Evolutionary conservation across 2,888 invertebrate genomes (phyloP).

Genomic region (Drosophila setosimentum): DNA sequence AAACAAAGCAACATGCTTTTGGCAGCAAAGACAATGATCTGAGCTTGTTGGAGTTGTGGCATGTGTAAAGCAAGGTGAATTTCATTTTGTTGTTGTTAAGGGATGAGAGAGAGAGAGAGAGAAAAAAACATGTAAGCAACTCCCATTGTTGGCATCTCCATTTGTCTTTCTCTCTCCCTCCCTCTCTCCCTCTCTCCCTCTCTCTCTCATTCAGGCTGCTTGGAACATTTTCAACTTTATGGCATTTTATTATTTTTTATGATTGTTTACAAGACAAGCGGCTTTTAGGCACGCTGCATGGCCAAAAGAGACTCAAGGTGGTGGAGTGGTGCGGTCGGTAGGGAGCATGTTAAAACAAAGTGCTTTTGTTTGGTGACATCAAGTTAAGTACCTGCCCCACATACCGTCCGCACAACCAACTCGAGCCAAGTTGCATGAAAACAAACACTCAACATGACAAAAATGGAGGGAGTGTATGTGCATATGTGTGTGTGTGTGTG

Average conservation of each 20-base stretch:
- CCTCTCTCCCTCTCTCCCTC: neutral
- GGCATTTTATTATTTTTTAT: constrained; percentile 81
- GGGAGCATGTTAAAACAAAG: constrained; percentile 79
- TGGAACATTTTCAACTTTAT: constrained; percentile 68
- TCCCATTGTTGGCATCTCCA: constrained; percentile 35
- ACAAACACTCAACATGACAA: constrained; percentile 65
- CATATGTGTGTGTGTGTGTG: constrained; percentile 9
- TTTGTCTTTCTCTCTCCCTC: neutral
- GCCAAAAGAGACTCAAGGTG: constrained; percentile 37
- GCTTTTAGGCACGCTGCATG: constrained; percentile 75
- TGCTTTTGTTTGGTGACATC: constrained; percentile 81
- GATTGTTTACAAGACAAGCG: constrained; percentile 81
- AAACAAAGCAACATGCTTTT: constrained; percentile 47
- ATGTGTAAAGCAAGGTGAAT: constrained; percentile 32
- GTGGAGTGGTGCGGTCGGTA: constrained; percentile 25
- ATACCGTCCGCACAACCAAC: constrained; percentile 25
- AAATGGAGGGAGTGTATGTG: neutral
- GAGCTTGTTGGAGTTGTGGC: constrained; percentile 42
- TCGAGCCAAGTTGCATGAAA: constrained; percentile 64
- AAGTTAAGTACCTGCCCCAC: constrained; percentile 77
- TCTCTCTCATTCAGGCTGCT: constrained; percentile 3
- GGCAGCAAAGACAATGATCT: constrained; percentile 50
- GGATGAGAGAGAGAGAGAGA: constrained; percentile 2
- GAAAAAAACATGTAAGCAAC: constrained; percentile 27
- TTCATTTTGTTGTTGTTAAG: constrained; percentile 16